Conservation (phyloP, 2,888 invertebrate genomes). For the Therioaphis trifolii region DNA sequence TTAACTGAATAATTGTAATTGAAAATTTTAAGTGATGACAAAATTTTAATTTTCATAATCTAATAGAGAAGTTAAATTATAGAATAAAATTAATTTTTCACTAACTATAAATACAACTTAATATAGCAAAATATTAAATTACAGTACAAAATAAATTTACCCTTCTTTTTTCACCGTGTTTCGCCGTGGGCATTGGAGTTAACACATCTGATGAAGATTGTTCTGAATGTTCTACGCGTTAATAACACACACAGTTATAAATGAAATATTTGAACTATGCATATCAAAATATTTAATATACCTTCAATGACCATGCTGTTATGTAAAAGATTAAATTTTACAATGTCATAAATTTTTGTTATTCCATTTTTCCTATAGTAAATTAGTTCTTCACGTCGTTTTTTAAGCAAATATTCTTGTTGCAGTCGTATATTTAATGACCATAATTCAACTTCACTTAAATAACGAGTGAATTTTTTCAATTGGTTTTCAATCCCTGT, state of each 20-base stretch:
- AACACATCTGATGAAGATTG: constrained; percentile 43
- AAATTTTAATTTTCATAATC: no score
- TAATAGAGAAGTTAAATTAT: no score
- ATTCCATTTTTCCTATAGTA: constrained; percentile 72
- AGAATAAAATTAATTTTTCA: no score
- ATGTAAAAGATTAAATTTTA: constrained; percentile 63
- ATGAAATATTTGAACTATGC: neutral
- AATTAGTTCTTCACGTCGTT: constrained; percentile 68
- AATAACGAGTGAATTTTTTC: constrained; percentile 56
- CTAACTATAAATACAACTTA: no score
- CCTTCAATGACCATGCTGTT: constrained; percentile 49
- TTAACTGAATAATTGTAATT: no score
- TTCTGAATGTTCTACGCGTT: constrained; percentile 50
- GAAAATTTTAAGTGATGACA: no score
- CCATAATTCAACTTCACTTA: constrained; percentile 61
- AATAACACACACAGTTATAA: neutral
- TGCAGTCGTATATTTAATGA: constrained; percentile 59
- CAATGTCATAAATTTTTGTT: constrained; percentile 61
- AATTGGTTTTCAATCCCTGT: constrained; percentile 62
- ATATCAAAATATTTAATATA: neutral
- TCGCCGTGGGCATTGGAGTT: constrained; percentile 20
- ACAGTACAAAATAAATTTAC: constrained; percentile 28
- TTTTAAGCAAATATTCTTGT: constrained; percentile 62
- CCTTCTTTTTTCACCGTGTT: constrained; percentile 39
- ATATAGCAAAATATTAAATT: neutral